Percentiles rank a stretch among this genome's conserved stretches.
These are phyloP conservation scores for Heliconius ethilla DNA, from an alignment of 2,888 invertebrate species.

Conservation along the genomic window DNA sequence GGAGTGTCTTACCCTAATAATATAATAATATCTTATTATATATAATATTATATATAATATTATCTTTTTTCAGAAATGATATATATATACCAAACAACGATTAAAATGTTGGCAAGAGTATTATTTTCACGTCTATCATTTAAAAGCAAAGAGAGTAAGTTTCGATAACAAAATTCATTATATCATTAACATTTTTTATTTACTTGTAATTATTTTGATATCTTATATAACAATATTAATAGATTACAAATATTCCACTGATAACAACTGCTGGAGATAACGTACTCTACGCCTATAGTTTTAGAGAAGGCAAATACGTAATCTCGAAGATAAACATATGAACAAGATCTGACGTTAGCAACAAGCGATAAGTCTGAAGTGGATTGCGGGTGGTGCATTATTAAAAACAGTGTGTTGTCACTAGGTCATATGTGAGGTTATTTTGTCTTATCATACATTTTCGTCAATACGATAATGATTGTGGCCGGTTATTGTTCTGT, in stretches of 20 bases:
- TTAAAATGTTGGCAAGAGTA: background rate
- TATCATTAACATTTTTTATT: background rate
- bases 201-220: background rate
- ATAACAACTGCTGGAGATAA: background rate
- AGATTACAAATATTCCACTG: background rate
- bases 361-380: slow-evolving; percentile 49
- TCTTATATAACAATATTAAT: background rate
- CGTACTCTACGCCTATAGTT: slow-evolving; percentile 27
- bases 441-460: slow-evolving; percentile 37
- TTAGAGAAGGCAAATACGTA: slow-evolving; percentile 26
- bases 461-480: slow-evolving; percentile 38
- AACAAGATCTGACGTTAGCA: slow-evolving; percentile 40
- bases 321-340: slow-evolving; percentile 3
- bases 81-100: background rate
- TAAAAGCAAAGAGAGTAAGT: background rate
- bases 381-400: slow-evolving; percentile 51
- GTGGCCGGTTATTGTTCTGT: slow-evolving; percentile 13
- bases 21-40: too few relatives aligned
- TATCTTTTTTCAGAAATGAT: background rate
- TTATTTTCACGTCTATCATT: background rate
- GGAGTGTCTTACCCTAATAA: too few relatives aligned
- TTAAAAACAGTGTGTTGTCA: slow-evolving; percentile 54
- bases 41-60: too few relatives aligned
- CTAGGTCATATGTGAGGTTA: slow-evolving; percentile 63
- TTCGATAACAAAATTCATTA: background rate